Conservation (phyloP, 2,888 invertebrate genomes). For the Ochropleura leucogaster region DNA sequence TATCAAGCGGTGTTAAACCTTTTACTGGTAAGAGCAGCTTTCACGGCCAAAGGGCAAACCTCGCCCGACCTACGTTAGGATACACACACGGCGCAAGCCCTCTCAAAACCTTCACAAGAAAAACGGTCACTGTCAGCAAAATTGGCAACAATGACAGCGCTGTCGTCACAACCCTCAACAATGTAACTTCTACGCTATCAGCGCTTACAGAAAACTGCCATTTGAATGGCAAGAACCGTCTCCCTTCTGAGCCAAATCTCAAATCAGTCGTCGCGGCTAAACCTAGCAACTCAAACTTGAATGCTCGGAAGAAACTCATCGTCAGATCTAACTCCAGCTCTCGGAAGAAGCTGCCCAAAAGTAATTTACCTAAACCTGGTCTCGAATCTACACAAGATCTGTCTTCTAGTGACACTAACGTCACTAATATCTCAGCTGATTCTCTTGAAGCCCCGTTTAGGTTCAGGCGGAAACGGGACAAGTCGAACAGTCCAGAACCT, state of each 20-base stretch:
- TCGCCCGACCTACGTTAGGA: constrained; percentile 81
- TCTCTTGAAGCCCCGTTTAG: constrained; percentile 86
- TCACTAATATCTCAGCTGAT: constrained; percentile 87
- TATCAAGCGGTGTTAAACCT: constrained; percentile 79
- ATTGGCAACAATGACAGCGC: constrained; percentile 76
- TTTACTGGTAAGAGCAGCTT: constrained; percentile 84
- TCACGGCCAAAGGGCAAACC: constrained; percentile 86
- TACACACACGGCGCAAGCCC: constrained; percentile 84
- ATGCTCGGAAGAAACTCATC: constrained; percentile 84
- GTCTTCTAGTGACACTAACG: constrained; percentile 88
- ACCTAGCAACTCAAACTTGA: constrained; percentile 72
- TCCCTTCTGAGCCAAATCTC: constrained; percentile 85
- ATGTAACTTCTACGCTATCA: constrained; percentile 85
- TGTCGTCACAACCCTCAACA: constrained; percentile 76
- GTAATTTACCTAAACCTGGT: constrained; percentile 75
- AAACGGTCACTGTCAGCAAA: constrained; percentile 76
- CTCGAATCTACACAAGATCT: constrained; percentile 84
- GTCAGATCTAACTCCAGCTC: constrained; percentile 85
- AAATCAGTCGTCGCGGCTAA: constrained; percentile 76
- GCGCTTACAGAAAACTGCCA: constrained; percentile 87
- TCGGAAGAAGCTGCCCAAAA: constrained; percentile 85
- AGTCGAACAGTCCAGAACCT: constrained; percentile 86
- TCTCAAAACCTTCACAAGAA: constrained; percentile 83
- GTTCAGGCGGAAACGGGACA: constrained; percentile 86
- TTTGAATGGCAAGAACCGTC: constrained; percentile 85